phyloP scores from a whole-genome alignment of 2,797 vertebrate genomes.

The Botia almorhae region DNA sequence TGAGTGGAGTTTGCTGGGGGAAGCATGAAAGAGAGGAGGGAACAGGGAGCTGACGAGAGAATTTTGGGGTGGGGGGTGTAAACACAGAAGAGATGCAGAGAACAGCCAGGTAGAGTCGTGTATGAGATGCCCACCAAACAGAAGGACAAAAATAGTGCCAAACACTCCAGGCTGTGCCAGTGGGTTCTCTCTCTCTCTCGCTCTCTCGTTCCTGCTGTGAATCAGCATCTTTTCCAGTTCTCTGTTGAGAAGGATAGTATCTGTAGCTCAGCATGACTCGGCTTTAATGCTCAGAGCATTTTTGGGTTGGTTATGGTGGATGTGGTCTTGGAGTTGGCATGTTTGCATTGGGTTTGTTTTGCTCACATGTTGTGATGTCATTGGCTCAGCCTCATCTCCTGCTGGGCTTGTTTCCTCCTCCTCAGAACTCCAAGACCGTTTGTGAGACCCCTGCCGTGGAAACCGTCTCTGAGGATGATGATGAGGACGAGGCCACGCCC shows the following conservation, averaged over 20 bases:
- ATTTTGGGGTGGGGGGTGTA: neutral
- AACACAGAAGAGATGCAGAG: neutral
- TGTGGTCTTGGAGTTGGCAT: slow-evolving; percentile 18
- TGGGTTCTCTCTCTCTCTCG: slow-evolving; percentile 7
- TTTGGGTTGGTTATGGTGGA: neutral
- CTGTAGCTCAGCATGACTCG: slow-evolving; percentile 58
- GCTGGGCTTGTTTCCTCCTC: slow-evolving; percentile 52
- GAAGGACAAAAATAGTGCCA: slow-evolving; percentile 41
- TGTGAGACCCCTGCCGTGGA: slow-evolving; percentile 89
- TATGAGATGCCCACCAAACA: slow-evolving; percentile 26
- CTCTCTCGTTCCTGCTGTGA: slow-evolving; percentile 61
- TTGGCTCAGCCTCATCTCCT: slow-evolving; percentile 59
- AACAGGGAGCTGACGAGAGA: neutral
- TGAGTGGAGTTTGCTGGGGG: neutral
- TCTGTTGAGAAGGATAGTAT: slow-evolving; percentile 26
- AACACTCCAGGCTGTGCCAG: slow-evolving; percentile 26
- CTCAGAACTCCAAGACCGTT: slow-evolving; percentile 87
- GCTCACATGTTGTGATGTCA: slow-evolving; percentile 60
- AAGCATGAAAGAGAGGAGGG: neutral
- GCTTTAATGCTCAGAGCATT: neutral
- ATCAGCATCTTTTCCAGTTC: slow-evolving; percentile 71
- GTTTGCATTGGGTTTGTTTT: slow-evolving; percentile 63
- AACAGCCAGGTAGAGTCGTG: neutral
- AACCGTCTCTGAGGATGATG: slow-evolving; percentile 91
- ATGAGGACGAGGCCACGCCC: slow-evolving; percentile 84